These are phyloP conservation scores for Corythornis cristatus DNA, from an alignment of 2,113 vertebrate genomes.

Conservation along the genomic window DNA sequence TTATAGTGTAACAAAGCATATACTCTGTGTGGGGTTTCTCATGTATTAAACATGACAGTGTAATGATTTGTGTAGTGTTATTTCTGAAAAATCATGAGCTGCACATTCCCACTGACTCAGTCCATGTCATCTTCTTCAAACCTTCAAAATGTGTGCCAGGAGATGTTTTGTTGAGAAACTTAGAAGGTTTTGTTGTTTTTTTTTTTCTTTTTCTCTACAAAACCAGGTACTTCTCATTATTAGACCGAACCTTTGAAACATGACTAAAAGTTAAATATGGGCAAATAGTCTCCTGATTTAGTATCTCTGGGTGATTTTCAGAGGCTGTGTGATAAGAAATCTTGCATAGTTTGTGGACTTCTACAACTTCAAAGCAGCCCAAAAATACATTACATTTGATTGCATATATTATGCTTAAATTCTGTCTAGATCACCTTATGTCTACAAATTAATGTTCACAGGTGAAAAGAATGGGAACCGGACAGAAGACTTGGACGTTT, in stretches of 20 bases:
- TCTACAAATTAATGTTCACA: not conserved
- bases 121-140: not conserved
- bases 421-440: not conserved
- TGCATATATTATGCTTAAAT: not conserved
- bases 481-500: not conserved
- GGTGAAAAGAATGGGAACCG: not conserved
- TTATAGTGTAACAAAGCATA: not conserved
- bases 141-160: not conserved
- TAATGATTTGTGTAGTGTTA: constrained; percentile 33
- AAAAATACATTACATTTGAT: not conserved
- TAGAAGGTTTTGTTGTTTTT: not conserved
- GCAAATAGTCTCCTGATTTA: not conserved
- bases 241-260: not conserved
- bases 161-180: not conserved
- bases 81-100: constrained; percentile 28
- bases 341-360: not conserved
- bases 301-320: not conserved
- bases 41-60: not conserved
- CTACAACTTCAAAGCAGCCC: not conserved
- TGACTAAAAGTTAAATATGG: not conserved
- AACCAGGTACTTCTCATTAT: not conserved
- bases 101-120: not conserved
- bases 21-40: not conserved
- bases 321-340: not conserved
- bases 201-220: not conserved